These are phyloP conservation scores for Cynocephalus volans DNA, from an alignment of 2,113 vertebrate species.

Conservation along the genomic window DNA sequence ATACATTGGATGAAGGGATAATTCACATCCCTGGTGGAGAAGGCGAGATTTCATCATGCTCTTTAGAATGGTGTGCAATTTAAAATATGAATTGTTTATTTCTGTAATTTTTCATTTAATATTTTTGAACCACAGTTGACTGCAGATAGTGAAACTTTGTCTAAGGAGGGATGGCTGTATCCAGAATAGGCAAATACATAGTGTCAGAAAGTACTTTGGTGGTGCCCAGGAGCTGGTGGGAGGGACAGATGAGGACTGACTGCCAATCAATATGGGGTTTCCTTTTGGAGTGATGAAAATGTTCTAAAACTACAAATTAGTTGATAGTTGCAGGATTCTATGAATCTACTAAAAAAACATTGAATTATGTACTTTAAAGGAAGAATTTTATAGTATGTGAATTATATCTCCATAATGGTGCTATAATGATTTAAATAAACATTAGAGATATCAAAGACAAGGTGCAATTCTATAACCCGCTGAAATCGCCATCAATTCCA, in stretches of 20 bases:
- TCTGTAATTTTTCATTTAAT: too few relatives aligned
- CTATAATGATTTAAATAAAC: neutral
- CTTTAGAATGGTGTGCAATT: too few relatives aligned
- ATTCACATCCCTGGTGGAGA: too few relatives aligned
- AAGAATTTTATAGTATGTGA: neutral
- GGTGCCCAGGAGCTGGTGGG: rapidly evolving
- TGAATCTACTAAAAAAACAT: neutral
- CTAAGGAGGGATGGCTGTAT: too few relatives aligned
- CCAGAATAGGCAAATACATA: neutral
- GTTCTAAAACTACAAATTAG: neutral
- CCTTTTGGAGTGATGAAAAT: neutral
- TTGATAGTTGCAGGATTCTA: neutral
- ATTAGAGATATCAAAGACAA: neutral
- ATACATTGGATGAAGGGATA: too few relatives aligned
- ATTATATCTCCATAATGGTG: neutral
- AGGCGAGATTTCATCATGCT: too few relatives aligned
- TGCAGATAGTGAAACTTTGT: too few relatives aligned
- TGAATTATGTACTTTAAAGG: neutral
- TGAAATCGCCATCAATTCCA: neutral
- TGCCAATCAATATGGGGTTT: rapidly evolving
- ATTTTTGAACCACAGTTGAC: too few relatives aligned
- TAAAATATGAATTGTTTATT: too few relatives aligned
- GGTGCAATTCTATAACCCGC: neutral
- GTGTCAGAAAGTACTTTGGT: neutral
- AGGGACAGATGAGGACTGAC: neutral